Evolutionary conservation across 2,888 invertebrate species (phyloP).

Genomic region (Coenonympha arcania): DNA sequence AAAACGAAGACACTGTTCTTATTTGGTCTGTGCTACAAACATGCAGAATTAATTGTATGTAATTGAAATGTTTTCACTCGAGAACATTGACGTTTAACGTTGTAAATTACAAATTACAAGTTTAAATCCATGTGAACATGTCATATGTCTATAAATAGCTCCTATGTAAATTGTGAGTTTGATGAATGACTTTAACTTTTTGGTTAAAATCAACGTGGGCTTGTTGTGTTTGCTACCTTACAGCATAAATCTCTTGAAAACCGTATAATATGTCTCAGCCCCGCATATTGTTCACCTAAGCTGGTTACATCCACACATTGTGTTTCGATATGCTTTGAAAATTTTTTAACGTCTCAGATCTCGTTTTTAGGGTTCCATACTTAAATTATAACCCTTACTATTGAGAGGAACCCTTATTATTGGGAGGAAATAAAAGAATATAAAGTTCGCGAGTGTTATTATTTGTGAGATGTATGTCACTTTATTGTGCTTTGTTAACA

Average conservation of each 20-base stretch:
- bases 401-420: too few species aligned
- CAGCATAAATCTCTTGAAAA: conserved; percentile 9
- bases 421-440: too few species aligned
- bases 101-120: too few species aligned
- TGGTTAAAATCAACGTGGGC: conserved; percentile 2
- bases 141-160: conserved; percentile 1
- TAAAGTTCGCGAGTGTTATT: too few species aligned
- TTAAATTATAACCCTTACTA: too few species aligned
- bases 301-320: conserved; percentile 5
- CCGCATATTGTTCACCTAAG: conserved; percentile 23
- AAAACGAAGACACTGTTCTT: too few species aligned
- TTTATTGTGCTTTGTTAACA: neutral
- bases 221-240: conserved; percentile 10
- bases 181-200: neutral
- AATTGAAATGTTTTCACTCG: too few species aligned
- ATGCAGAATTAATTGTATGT: too few species aligned
- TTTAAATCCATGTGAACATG: neutral
- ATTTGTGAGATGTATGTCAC: neutral
- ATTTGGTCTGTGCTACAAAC: too few species aligned
- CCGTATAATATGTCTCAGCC: conserved; percentile 6
- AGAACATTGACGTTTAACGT: too few species aligned
- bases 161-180: neutral
- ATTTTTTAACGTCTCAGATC: neutral
- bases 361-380: neutral
- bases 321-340: neutral